phyloP scores from a whole-genome alignment of 2,888 invertebrate genomes.

The Watsonalla binaria region DNA sequence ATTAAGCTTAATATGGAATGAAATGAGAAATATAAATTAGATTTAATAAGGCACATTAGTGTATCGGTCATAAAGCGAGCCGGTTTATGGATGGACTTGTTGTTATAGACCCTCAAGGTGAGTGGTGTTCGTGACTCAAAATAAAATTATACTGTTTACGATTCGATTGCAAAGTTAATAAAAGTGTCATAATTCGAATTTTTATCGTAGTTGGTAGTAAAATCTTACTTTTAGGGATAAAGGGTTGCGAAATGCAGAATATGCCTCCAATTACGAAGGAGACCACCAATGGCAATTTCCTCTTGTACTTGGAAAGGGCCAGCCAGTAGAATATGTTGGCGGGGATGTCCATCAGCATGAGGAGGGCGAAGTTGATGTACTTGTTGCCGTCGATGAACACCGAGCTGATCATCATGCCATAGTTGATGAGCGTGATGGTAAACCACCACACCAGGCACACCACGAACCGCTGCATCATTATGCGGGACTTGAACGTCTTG shows the following conservation, averaged over 20 bases:
- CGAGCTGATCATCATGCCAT: constrained; percentile 73
- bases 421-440: constrained; percentile 69
- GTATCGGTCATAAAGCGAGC: neutral
- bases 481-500: constrained; percentile 60
- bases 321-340: constrained; percentile 68
- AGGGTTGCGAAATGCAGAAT: constrained; percentile 63
- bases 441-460: constrained; percentile 72
- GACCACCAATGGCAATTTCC: constrained; percentile 51
- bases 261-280: constrained; percentile 63
- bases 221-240: constrained; percentile 55
- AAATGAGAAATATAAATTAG: no score
- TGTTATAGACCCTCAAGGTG: neutral
- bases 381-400: constrained; percentile 69
- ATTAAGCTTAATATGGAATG: no score
- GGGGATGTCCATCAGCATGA: constrained; percentile 69
- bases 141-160: neutral
- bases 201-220: no score
- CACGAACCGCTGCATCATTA: constrained; percentile 65
- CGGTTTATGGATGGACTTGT: neutral
- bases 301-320: constrained; percentile 57
- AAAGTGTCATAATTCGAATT: no score
- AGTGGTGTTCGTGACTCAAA: neutral
- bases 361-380: constrained; percentile 63
- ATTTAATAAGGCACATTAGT: no score
- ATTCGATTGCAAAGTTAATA: no score